Base-by-base conservation (phyloP, 2,888 invertebrate genomes). In the Chrysolina haemoptera region DNA sequence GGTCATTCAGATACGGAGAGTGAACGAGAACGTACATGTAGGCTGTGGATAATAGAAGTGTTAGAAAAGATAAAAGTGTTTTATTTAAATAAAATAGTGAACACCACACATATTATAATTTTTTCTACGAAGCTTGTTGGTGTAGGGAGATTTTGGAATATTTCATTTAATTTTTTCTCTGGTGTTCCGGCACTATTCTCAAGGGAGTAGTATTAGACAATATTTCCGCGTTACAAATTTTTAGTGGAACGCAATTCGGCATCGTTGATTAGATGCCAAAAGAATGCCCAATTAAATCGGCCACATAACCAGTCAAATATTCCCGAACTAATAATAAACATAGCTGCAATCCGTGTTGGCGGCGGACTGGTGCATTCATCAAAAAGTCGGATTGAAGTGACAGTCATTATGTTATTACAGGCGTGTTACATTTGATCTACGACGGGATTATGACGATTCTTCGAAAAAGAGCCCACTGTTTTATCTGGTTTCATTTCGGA, bases 321-420 rank as follows among this genome's bases (percentile, higher is more conserved):
- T n/a, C 59, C 59, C 12, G 59, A 59, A 27, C 59, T 73, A 73
- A 73, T 73, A 73, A 73, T 73, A 73, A 73, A 73, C 70, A 73
- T n/a, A 48, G 66, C 50, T 53, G 70, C 62, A 48, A 67, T 64
- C 40, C 62, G 43, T 50, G 65, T 65, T 35, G 73, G 67, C 74
- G 71, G 74, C 76, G 66, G 64, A 63, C 80, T 81, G 80, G 78
- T 8, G 76, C 84, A 84, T 85, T 81, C 82, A 84, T 85, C 85
- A 85, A 82, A 81, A 80, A 81, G 78, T 76, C 77, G 82, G 81
- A 84, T 86, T 85, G 85, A 86, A 85, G 86, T 86, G 86, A 87
- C 87, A 87, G 84, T 86, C 86, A 86, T 86, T 87, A 83, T 87
- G 86, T 87, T 87, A 84, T 86, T 87, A 83, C 87, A 87, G 87